Evolutionary conservation across 2,888 invertebrate species (phyloP).

Genomic region (Tupiocoris notatus): DNA sequence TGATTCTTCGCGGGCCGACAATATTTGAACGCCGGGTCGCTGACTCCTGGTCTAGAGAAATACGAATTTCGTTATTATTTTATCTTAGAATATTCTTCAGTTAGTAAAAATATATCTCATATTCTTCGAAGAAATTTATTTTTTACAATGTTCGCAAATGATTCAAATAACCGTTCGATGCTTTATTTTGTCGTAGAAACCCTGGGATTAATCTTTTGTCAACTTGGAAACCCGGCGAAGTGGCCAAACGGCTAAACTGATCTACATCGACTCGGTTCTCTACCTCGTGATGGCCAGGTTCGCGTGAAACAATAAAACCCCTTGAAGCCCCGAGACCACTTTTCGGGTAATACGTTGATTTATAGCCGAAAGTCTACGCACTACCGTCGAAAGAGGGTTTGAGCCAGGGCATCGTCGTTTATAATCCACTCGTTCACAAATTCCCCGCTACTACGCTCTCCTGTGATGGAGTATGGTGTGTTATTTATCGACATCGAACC

Average conservation of each 20-base stretch:
- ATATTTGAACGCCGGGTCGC: too few relatives aligned
- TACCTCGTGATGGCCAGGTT: not conserved
- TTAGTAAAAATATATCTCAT: too few relatives aligned
- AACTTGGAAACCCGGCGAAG: not conserved
- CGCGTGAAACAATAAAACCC: not conserved
- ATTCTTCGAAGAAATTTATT: not conserved
- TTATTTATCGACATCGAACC: too few relatives aligned
- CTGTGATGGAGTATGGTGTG: too few relatives aligned
- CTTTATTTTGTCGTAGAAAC: not conserved
- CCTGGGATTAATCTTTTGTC: not conserved
- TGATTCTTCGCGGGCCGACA: too few relatives aligned
- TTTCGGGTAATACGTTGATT: not conserved
- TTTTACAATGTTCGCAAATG: too few relatives aligned
- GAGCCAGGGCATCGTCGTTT: not conserved
- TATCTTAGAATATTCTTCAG: too few relatives aligned
- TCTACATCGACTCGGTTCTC: not conserved
- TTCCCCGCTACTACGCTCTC: not conserved
- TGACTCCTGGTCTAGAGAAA: too few relatives aligned
- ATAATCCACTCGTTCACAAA: not conserved
- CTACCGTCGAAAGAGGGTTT: not conserved
- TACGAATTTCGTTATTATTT: too few relatives aligned
- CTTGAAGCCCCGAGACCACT: not conserved
- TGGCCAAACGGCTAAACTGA: not conserved
- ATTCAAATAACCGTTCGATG: too few relatives aligned
- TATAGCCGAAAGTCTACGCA: not conserved